Evolutionary conservation across 1,140 invertebrate species (phyloP), one percentile per base, ranked within the genome.

Genomic region (Drosophila repletoides): DNA sequence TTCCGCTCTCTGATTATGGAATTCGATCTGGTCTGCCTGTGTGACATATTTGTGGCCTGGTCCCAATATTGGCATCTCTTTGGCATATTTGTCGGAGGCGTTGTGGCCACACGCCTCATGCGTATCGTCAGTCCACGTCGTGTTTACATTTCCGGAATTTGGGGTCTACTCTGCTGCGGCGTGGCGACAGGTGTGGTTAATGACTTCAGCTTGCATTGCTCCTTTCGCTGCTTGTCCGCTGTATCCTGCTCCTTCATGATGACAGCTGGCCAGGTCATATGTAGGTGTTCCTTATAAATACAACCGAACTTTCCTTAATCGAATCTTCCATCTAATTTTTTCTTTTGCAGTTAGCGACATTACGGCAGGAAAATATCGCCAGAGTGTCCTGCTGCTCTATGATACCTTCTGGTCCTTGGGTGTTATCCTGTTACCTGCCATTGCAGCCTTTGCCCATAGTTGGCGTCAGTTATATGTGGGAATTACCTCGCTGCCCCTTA

Each of bases 41-140:
- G 77, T 21, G 88, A 89, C 46, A 90, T 91, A n/a, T 89, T 91
- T 7, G 84, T 91, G 29, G 89, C 90, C 21, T 90, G 90, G 70
- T 90, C 90, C 0, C 90, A 91, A 66, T 90, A 88, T 52, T 91
- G 90, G 86, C 90, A 91, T 76, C 72, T 91, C 6, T 90, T 91
- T 21, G 90, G 90, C 10, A 81, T 91, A 21, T 69, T 91, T 15
- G 49, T 91, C 2, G 90, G 90, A 7, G 90, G 90, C 24, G 72
- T 91, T 2, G 68, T 86, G 22, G 89, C 88, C 33, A 90, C 88
- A 2, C 88, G 90, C 28, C 38, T 90, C 19, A 88, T 91, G 88
- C 67, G 80, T 7, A 66, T 90, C 0, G 59, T 84, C 3, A 91
- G 90, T 73, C 90, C 90, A 0, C 72, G 89, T 0, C 73, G 64